These are phyloP conservation scores for Andrena dorsata DNA, from an alignment of 2,888 invertebrate species.

Conservation along the genomic window DNA sequence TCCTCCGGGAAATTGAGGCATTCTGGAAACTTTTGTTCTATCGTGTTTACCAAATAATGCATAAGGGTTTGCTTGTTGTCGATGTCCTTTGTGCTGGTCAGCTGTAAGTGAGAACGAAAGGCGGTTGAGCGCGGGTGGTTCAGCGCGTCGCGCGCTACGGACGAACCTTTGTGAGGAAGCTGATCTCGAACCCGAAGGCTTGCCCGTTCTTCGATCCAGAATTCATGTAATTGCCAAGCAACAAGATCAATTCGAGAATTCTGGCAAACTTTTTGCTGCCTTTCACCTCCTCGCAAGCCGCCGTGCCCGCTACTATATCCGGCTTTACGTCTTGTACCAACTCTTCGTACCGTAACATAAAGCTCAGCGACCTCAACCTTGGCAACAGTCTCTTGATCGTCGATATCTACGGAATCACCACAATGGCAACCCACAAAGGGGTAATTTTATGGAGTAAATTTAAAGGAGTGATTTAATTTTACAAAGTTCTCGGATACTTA, in stretches of 20 bases:
- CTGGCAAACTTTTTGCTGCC: slow-evolving; percentile 95
- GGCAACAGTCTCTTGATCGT: slow-evolving; percentile 95
- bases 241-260: slow-evolving; percentile 94
- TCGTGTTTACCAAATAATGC: slow-evolving; percentile 95
- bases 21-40: slow-evolving; percentile 95
- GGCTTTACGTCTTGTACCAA: slow-evolving; percentile 95
- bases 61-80: slow-evolving; percentile 97
- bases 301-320: slow-evolving; percentile 97
- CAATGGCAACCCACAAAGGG: too few species aligned
- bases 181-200: slow-evolving; percentile 98
- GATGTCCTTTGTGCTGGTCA: slow-evolving; percentile 95
- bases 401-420: slow-evolving; percentile 87
- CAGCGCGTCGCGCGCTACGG: neutral
- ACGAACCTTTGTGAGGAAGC: slow-evolving; percentile 95
- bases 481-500: slow-evolving; percentile 78
- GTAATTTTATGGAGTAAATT: too few species aligned
- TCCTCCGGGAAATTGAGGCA: slow-evolving; percentile 94
- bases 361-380: slow-evolving; percentile 94
- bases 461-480: too few species aligned
- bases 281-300: slow-evolving; percentile 97
- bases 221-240: slow-evolving; percentile 99
- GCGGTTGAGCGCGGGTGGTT: too few species aligned
- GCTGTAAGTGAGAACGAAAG: slow-evolving; percentile 82
- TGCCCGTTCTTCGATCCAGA: slow-evolving; percentile 97
- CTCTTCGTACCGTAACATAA: slow-evolving; percentile 95